These are phyloP conservation scores for human DNA, from an alignment of 2,113 vertebrate genomes.

Conservation along the genomic window GRCh38 chr1:39795501-39796000, in stretches of 20 bases:
- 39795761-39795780: neutral
- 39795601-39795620: neutral
- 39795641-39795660: neutral
- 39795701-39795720: neutral
- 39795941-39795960: conserved; percentile 92
- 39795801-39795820: neutral
- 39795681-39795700: neutral
- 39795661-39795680: neutral
- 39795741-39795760: neutral
- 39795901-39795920: conserved; percentile 93
- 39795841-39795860: conserved; percentile 94
- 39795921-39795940: conserved; percentile 96
- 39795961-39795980: conserved; percentile 95
- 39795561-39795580: neutral
- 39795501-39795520: too few relatives aligned
- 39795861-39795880: conserved; percentile 94
- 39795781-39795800: rapidly evolving
- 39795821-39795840: conserved; percentile 86
- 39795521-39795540: too few relatives aligned
- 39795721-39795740: neutral
- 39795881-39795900: conserved; percentile 94
- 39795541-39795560: neutral
- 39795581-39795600: neutral
- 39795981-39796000: conserved; percentile 95
- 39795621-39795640: neutral